Percentiles rank a stretch among this genome's conserved stretches.
Conservation (phyloP, 2,888 invertebrate species). For the Drosophila maculinotata region DNA sequence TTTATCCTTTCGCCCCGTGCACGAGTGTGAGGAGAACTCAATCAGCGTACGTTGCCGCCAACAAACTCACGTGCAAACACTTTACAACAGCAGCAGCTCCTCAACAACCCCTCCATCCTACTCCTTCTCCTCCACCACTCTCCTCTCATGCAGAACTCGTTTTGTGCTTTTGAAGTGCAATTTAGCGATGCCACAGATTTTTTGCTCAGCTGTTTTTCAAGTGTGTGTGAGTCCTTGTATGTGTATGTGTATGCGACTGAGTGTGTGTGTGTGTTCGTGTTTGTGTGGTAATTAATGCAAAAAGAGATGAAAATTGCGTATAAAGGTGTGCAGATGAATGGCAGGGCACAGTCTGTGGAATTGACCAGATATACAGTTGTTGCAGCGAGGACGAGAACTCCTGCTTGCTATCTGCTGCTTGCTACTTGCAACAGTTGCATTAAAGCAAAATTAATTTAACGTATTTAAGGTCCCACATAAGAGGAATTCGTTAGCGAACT, state of each 20-base stretch:
- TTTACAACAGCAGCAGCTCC: conserved; percentile 54
- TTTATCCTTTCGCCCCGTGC: conserved; percentile 69
- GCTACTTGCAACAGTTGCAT: conserved; percentile 8
- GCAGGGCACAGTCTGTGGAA: conserved; percentile 10
- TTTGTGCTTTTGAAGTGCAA: conserved; percentile 73
- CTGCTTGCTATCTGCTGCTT: no score
- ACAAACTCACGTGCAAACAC: conserved; percentile 80
- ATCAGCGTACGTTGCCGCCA: conserved; percentile 79
- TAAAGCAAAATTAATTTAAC: conserved; percentile 20
- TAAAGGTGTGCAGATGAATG: conserved; percentile 27
- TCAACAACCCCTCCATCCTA: background rate
- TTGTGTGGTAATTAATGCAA: conserved; percentile 77
- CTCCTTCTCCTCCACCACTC: background rate
- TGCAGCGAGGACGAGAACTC: background rate
- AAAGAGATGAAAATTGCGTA: conserved; percentile 57
- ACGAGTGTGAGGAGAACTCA: conserved; percentile 65
- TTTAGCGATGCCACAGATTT: conserved; percentile 78
- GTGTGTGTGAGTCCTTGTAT: conserved; percentile 21
- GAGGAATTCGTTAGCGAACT: conserved; percentile 28
- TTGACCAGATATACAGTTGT: conserved; percentile 29
- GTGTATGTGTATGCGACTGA: background rate
- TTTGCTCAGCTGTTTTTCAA: conserved; percentile 53
- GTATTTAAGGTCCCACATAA: conserved; percentile 3
- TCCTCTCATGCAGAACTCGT: conserved; percentile 16
- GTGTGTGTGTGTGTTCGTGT: conserved; percentile 16